Evolutionary conservation across 2,113 vertebrate genomes (phyloP), one percentile per base, ranked within the genome.

Genomic region (Gobius niger): DNA sequence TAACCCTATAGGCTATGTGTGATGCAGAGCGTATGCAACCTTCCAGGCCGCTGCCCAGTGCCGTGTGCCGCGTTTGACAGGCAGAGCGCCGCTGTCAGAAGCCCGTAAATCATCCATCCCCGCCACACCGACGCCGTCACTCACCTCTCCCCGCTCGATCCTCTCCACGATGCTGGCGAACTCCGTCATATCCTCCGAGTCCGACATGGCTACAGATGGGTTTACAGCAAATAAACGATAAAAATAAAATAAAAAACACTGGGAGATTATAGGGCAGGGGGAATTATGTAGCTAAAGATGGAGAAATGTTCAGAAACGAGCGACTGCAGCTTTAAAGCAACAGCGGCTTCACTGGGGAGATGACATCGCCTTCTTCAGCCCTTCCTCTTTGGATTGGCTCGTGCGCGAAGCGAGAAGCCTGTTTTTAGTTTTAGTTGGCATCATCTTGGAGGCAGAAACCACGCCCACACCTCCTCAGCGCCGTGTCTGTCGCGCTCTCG

Each of bases 81-180:
- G 11, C 85, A 79, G 49, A 68, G 65, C 68, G 50, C 72, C 15
- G 75, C 81, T 78, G 83, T 81, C 87, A 85, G 5, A 12, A 61
- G n/a, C 54, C 65, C 76, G 15, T 76, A 76, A 75, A 83, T 81
- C 80, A 80, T 78, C 80, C 63, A 3, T 46, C 54, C 7, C 19
- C 11, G 67, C 54, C n/a, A n/a, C n/a, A n/a, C n/a, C n/a, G n/a
- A n/a, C n/a, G n/a, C n/a, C n/a, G n/a, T n/a, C 7, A 73, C 85
- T 90, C 87, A 97, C 96, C 96, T 96, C 93, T 78, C 92, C 95
- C 66, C 84, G 79, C 75, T 93, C 92, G 72, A 98, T 87, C 67
- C 95, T 79, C 73, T 96, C 95, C 91, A 95, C 80, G 81, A 97
- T 92, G 89, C 94, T 96, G 76, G 88, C 90, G 75, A 98, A 97